Percentiles rank a stretch among this genome's conserved stretches.
Conservation (phyloP, 2,888 invertebrate genomes). For the Standfussiana lucernea region DNA sequence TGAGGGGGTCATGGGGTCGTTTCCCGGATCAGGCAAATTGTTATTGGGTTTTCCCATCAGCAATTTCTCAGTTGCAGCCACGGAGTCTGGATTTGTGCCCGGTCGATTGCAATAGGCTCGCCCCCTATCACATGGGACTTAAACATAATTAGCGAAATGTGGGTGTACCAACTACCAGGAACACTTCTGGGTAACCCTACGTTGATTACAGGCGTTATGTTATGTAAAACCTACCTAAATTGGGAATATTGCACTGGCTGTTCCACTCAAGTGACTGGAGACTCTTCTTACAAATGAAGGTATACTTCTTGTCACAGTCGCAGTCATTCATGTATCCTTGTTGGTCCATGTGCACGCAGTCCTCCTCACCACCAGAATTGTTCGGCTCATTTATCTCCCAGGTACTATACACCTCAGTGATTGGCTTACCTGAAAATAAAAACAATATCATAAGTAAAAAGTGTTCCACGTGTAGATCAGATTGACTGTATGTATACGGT, state of each 20-base stretch:
- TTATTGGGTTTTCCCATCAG: no score
- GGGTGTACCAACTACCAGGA: no score
- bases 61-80: no score
- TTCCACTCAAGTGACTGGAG: conserved; percentile 79
- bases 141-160: no score
- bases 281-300: conserved; percentile 83
- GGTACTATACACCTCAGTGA: conserved; percentile 76
- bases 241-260: conserved; percentile 76
- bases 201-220: no score
- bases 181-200: no score
- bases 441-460: neutral
- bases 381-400: conserved; percentile 80
- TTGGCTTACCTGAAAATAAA: conserved; percentile 72
- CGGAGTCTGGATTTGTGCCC: no score
- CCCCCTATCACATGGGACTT: no score
- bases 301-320: conserved; percentile 71
- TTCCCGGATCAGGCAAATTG: no score
- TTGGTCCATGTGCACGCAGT: conserved; percentile 72
- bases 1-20: no score
- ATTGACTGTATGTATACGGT: neutral
- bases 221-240: conserved; percentile 74
- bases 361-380: conserved; percentile 73
- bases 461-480: neutral
- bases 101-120: no score
- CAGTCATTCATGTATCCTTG: conserved; percentile 75